Evolutionary conservation across 2,797 vertebrate species (phyloP), one percentile per base, ranked within the genome.

Genomic region (Cynopterus sphinx): DNA sequence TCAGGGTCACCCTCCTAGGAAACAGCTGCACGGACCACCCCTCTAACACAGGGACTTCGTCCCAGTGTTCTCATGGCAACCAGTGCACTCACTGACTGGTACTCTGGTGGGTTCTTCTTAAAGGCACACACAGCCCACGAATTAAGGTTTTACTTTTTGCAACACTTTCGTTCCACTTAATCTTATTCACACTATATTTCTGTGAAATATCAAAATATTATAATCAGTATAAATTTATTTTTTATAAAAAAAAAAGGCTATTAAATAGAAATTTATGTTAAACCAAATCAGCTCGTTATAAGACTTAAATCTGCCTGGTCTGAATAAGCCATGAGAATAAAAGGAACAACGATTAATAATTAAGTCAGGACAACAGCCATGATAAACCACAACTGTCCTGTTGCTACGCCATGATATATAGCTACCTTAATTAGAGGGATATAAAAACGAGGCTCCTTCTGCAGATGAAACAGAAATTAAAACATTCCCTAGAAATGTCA

Each of bases 191-290:
- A 82, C 61, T 65, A 28, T 65, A 28, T 78, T 73, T 88, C 61
- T 94, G 33, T 8, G 90, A 19, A 90, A 89, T 77, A 82, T 83
- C 57, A 88, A 85, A 85, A 71, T 84, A 79, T 79, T 57, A 88
- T 24, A 59, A 92, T 87, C 79, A 82, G 13, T 46, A 16, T 63
- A 13, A 71, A 71, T 70, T 85, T 71, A 26, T 26, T 90, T 92
- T 65, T 70, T 67, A 43, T 94, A 12, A 46, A 46, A 46, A 46
- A 46, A 46, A 9, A 9, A 49, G 2, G 74, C 19, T 78, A 61
- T 78, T 61, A 75, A 22, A 79, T 12, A 75, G 9, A 63, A 79
- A 84, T 79, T 87, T 87, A 90, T 26, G 57, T 70, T 75, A 84
- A 96, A 70, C 36, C 68, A 87, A 84, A 63, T 51, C 19, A 36